Evolutionary conservation across 2,113 vertebrate genomes (phyloP).

Genomic region (Daubentonia madagascariensis): DNA sequence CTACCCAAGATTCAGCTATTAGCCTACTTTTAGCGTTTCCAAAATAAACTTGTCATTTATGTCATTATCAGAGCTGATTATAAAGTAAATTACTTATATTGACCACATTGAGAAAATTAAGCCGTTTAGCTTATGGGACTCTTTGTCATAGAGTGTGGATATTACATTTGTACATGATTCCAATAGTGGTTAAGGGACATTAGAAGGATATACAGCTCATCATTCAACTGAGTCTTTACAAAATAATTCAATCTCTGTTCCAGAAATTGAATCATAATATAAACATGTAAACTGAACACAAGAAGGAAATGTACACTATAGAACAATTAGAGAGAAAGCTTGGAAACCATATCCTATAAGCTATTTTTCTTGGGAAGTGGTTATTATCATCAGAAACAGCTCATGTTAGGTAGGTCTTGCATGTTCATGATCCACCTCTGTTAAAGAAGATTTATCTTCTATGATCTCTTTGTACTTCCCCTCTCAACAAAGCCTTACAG

Average conservation of each 20-base stretch:
- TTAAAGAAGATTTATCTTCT: background rate
- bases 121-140: slow-evolving; percentile 13
- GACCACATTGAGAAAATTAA: slow-evolving; percentile 43
- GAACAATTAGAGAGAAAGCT: background rate
- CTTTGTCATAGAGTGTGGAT: background rate
- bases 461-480: background rate
- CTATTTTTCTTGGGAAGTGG: background rate
- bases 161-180: slow-evolving; percentile 54
- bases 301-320: background rate
- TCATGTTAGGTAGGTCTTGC: background rate
- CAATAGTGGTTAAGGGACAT: slow-evolving; percentile 13
- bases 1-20: background rate
- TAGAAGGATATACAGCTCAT: slow-evolving; percentile 37
- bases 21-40: slow-evolving; percentile 18
- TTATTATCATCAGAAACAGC: background rate
- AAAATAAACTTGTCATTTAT: slow-evolving; percentile 49
- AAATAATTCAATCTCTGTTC: slow-evolving; percentile 17
- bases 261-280: slow-evolving; percentile 36
- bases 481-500: background rate
- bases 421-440: background rate
- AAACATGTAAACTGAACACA: slow-evolving; percentile 19
- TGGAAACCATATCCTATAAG: background rate
- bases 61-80: slow-evolving; percentile 45
- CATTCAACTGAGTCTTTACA: background rate
- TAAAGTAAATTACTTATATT: slow-evolving; percentile 54